Evolutionary conservation across 2,888 invertebrate genomes (phyloP).

Genomic region (Uloborus plumipes): DNA sequence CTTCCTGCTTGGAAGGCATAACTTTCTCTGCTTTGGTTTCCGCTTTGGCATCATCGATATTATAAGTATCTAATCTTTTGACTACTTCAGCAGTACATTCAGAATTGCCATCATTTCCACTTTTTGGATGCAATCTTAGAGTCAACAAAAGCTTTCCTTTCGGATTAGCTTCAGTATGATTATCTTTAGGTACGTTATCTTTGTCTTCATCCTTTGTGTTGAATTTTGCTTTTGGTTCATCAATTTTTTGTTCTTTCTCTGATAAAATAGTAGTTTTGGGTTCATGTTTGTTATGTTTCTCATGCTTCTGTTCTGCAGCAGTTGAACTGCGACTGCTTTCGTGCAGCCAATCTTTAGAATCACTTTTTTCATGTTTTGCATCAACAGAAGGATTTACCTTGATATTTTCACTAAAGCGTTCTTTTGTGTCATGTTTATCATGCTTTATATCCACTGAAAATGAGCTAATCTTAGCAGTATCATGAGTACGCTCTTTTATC

Average conservation of each 20-base stretch:
- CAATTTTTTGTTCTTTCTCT: conserved; percentile 57
- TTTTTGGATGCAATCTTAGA: conserved; percentile 65
- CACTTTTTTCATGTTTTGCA: no score
- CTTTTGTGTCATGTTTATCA: no score
- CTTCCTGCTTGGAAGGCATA: conserved; percentile 37
- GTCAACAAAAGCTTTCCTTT: conserved; percentile 66
- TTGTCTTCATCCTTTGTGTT: conserved; percentile 81
- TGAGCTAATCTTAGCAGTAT: no score
- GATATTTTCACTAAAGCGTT: no score
- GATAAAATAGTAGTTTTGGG: conserved; percentile 16
- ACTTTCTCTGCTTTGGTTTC: conserved; percentile 32
- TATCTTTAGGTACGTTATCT: background rate
- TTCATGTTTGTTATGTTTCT: conserved; percentile 12
- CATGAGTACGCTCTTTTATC: no score
- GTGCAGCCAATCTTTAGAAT: no score
- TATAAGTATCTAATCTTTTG: conserved; percentile 64
- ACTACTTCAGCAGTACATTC: conserved; percentile 63
- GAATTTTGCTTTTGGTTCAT: conserved; percentile 74
- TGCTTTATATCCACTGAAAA: no score
- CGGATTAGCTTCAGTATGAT: conserved; percentile 66
- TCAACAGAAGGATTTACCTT: no score
- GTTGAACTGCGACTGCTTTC: no score
- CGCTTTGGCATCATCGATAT: conserved; percentile 61
- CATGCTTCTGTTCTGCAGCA: conserved; percentile 14
- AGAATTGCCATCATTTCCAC: conserved; percentile 61